Percentiles rank a stretch among this genome's conserved stretches.
Evolutionary conservation across 2,113 vertebrate species (phyloP).

Genomic region (Erythrocebus patas): DNA sequence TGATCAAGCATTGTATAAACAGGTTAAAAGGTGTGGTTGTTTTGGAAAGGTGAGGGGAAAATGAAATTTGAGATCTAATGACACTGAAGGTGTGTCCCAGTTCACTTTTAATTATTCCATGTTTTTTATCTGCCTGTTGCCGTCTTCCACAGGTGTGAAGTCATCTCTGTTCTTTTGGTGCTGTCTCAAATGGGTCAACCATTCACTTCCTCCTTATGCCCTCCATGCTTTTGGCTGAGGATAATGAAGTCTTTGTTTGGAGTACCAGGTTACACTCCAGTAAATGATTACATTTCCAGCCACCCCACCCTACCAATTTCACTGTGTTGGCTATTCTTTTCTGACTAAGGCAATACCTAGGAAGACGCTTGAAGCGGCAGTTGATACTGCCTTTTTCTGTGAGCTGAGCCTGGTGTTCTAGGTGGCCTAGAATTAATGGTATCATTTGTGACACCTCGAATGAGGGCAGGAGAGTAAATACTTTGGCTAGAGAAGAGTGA

Average conservation of each 20-base stretch:
- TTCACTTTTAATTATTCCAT: not conserved
- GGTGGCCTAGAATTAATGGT: slow-evolving; percentile 1
- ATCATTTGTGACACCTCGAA: not conserved
- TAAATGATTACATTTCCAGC: not conserved
- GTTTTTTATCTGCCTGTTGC: not conserved
- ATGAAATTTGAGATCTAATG: not conserved
- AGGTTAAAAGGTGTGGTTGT: not conserved
- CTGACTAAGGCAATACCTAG: not conserved
- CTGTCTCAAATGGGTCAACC: slow-evolving; percentile 19
- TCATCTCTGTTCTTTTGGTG: slow-evolving; percentile 19
- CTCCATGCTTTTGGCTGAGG: not conserved
- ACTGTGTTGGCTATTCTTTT: not conserved
- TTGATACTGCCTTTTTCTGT: not conserved
- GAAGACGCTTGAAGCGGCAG: not conserved
- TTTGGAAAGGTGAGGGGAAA: not conserved
- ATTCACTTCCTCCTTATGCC: not conserved
- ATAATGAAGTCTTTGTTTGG: slow-evolving; percentile 5
- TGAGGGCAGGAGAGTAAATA: not conserved
- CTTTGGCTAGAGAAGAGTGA: not conserved
- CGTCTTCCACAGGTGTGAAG: not conserved
- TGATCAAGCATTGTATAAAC: not conserved
- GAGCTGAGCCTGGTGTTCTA: not conserved
- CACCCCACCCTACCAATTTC: not conserved
- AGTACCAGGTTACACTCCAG: not conserved
- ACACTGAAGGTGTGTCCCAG: not conserved